phyloP scores from a whole-genome alignment of 2,888 invertebrate species.

The Oconnorella tubifera region DNA sequence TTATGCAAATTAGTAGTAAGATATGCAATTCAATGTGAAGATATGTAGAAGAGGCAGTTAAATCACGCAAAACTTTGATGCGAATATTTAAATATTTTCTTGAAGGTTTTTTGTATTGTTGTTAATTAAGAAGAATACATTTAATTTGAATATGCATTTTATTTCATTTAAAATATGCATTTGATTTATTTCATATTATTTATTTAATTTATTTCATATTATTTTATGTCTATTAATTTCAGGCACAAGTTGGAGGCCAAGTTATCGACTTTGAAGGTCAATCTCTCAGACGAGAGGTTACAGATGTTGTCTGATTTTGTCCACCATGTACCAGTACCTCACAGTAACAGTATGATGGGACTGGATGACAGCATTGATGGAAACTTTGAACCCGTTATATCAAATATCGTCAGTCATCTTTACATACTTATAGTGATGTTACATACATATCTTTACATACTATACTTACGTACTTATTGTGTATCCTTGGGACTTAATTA shows the following conservation, averaged over 20 bases:
- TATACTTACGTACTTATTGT: no score
- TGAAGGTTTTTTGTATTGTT: no score
- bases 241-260: slow-evolving; percentile 75
- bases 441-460: no score
- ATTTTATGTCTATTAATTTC: slow-evolving; percentile 15
- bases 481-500: no score
- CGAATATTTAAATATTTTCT: no score
- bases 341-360: slow-evolving; percentile 49
- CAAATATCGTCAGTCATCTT: slow-evolving; percentile 16
- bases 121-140: no score
- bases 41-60: no score
- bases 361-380: slow-evolving; percentile 46
- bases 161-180: background rate
- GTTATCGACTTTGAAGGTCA: slow-evolving; percentile 69
- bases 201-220: background rate
- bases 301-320: slow-evolving; percentile 66
- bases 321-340: slow-evolving; percentile 59
- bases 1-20: no score
- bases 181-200: background rate
- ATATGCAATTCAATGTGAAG: no score
- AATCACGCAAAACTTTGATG: no score
- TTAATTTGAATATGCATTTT: no score
- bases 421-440: background rate
- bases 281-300: slow-evolving; percentile 71
- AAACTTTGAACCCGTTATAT: slow-evolving; percentile 15